phyloP scores from a whole-genome alignment of 2,888 invertebrate genomes.

The Pyrrhosoma nymphula region DNA sequence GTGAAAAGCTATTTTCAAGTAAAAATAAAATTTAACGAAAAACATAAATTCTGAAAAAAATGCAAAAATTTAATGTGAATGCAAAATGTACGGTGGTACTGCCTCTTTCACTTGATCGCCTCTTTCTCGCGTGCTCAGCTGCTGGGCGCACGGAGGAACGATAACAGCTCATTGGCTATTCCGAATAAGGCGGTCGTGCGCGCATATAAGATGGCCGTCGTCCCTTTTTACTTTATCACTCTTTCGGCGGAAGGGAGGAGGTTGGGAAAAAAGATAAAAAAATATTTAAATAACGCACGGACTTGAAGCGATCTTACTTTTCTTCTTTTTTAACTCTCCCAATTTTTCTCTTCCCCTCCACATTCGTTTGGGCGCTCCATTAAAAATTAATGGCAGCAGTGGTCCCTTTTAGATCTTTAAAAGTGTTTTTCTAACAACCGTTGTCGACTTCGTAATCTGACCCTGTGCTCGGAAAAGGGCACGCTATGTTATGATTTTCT shows the following conservation, averaged over 20 bases:
- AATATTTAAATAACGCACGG: neutral
- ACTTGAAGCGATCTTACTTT: neutral
- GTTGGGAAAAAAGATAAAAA: neutral
- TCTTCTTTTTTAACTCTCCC: neutral
- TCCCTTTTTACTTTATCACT: conserved; percentile 23
- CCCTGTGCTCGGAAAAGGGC: neutral
- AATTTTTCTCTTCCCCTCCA: neutral
- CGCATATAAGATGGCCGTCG: conserved; percentile 40
- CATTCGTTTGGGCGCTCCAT: neutral
- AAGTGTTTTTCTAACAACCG: neutral
- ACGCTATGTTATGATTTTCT: neutral
- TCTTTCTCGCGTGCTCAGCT: neutral
- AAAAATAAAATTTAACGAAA: too few species aligned
- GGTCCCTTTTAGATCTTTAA: conserved; percentile 17
- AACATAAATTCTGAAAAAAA: neutral
- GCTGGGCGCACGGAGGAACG: neutral
- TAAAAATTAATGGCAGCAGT: conserved; percentile 8
- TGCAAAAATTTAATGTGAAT: neutral
- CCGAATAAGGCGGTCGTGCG: conserved; percentile 26
- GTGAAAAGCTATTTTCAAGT: too few species aligned
- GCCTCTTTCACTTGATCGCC: neutral
- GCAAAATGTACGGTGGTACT: neutral
- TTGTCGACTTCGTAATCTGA: conserved; percentile 1
- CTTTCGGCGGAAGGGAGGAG: neutral
- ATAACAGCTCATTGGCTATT: conserved; percentile 62